Conservation (phyloP, 2,888 invertebrate genomes). For the Erpobdella octoculata region DNA sequence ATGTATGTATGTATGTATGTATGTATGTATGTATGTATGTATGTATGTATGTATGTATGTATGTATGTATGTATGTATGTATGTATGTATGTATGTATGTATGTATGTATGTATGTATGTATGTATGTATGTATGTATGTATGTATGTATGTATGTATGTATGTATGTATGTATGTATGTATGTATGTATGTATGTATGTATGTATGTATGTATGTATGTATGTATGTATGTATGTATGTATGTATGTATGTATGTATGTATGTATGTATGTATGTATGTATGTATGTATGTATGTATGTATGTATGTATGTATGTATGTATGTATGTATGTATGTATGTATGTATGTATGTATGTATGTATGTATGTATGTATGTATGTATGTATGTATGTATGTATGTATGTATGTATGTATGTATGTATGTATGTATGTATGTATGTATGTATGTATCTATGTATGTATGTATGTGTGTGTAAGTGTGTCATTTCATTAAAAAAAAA, state of each 20-base stretch:
- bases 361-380: neutral
- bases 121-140: neutral
- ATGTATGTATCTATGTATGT: neutral
- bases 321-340: conserved; percentile 11
- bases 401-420: neutral
- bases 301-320: conserved; percentile 13
- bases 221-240: neutral
- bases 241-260: neutral
- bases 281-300: conserved; percentile 7
- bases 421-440: neutral
- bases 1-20: neutral
- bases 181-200: neutral
- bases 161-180: neutral
- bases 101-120: neutral
- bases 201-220: too few species aligned
- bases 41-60: neutral
- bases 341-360: neutral
- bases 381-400: neutral
- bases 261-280: neutral
- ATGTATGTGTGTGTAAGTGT: neutral
- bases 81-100: neutral
- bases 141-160: conserved; percentile 1
- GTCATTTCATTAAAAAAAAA: too few species aligned
- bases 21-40: neutral
- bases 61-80: conserved; percentile 2